Percentiles rank a stretch among this genome's conserved stretches.
These are phyloP conservation scores for Paragorgia papillata DNA, from an alignment of 92 coral and sea anemone species.

Conservation along the genomic window DNA sequence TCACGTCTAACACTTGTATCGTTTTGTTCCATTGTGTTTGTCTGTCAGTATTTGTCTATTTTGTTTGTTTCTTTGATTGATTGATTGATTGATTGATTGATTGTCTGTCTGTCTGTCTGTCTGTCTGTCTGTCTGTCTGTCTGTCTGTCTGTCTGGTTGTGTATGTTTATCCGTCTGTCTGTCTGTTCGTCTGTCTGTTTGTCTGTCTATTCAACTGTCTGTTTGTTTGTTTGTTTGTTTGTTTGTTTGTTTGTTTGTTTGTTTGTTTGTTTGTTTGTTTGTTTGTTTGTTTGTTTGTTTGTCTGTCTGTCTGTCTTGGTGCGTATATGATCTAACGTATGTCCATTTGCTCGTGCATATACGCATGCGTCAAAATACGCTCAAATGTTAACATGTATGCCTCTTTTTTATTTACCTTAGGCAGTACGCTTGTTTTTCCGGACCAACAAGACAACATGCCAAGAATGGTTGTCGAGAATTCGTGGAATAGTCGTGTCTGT, in stretches of 20 bases:
- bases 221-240: too few relatives aligned
- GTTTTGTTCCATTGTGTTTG: not conserved
- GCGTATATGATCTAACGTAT: too few relatives aligned
- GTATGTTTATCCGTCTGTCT: too few relatives aligned
- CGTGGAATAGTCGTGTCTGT: conserved; percentile 87
- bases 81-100: not conserved
- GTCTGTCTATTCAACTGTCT: too few relatives aligned
- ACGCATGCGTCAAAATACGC: too few relatives aligned
- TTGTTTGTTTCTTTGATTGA: not conserved
- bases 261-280: too few relatives aligned
- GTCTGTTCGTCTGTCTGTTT: too few relatives aligned
- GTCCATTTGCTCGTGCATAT: too few relatives aligned
- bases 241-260: too few relatives aligned
- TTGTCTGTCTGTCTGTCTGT: not conserved
- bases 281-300: too few relatives aligned
- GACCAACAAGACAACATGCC: conserved; percentile 93
- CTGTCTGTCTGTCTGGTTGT: conserved; percentile 9
- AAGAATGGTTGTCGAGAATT: conserved; percentile 92
- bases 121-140: not conserved
- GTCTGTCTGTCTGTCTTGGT: too few relatives aligned
- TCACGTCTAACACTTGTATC: not conserved
- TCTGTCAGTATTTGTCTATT: not conserved
- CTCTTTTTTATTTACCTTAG: conserved; percentile 49
- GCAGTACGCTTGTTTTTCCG: conserved; percentile 94
- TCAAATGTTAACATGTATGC: not conserved